phyloP scores from a whole-genome alignment of 2,797 vertebrate species.

The Gadopsis bispinosus region DNA sequence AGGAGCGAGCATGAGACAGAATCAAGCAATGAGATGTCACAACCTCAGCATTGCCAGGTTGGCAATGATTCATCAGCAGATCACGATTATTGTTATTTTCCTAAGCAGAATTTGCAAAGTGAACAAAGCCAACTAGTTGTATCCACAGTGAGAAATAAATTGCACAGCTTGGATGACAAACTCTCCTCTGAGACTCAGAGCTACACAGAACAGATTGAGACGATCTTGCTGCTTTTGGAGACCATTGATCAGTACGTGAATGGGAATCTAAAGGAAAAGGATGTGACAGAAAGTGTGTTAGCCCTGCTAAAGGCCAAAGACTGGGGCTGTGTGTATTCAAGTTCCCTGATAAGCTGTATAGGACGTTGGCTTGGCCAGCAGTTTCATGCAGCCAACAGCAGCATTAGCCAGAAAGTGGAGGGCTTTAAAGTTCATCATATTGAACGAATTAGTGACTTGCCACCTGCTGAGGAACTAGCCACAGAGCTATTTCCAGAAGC shows the following conservation, averaged over 20 bases:
- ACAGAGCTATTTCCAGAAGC: constrained; percentile 87
- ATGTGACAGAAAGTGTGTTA: constrained; percentile 69
- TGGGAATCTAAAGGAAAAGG: constrained; percentile 71
- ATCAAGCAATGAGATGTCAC: constrained; percentile 27
- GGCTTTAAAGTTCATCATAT: constrained; percentile 88
- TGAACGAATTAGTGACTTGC: constrained; percentile 86
- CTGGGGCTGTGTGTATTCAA: constrained; percentile 79
- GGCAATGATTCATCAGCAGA: constrained; percentile 72
- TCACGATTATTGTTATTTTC: constrained; percentile 83
- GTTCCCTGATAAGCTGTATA: constrained; percentile 77
- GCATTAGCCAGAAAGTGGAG: constrained; percentile 87
- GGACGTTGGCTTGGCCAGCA: constrained; percentile 86
- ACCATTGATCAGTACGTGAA: constrained; percentile 65
- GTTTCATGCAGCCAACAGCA: constrained; percentile 84
- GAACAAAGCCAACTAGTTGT: constrained; percentile 24
- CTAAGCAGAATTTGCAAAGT: constrained; percentile 29
- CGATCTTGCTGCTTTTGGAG: constrained; percentile 74
- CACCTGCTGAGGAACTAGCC: constrained; percentile 86
- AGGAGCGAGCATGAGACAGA: constrained; percentile 31
- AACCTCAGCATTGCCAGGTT: constrained; percentile 9
- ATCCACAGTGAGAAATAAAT: constrained; percentile 61
- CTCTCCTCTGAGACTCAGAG: constrained; percentile 44
- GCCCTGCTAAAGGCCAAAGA: constrained; percentile 75
- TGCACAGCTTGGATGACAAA: constrained; percentile 69
- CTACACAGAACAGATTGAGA: constrained; percentile 64